phyloP scores from a whole-genome alignment of 2,113 vertebrate genomes.

The Podarcis muralis region DNA sequence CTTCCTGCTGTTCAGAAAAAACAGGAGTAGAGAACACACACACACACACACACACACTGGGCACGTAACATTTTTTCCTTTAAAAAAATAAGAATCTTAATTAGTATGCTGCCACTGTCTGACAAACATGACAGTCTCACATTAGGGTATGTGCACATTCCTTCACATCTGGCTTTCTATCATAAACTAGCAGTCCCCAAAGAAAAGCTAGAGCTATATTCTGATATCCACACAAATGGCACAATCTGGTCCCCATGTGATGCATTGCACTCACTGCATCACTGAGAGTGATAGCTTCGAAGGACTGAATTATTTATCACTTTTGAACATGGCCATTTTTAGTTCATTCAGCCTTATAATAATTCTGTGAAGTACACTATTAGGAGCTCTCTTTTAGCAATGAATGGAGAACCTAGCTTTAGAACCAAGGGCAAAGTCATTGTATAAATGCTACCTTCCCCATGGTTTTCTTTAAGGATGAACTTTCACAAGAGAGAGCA shows the following conservation, averaged over 20 bases:
- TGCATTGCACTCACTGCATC: neutral
- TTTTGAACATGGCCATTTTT: neutral
- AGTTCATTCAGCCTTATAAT: neutral
- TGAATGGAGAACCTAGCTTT: neutral
- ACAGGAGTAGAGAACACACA: slow-evolving; percentile 27
- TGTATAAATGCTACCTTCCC: neutral
- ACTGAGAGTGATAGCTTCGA: neutral
- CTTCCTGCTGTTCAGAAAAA: slow-evolving; percentile 35
- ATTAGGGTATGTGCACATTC: neutral
- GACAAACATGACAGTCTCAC: slow-evolving; percentile 23
- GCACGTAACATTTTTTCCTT: slow-evolving; percentile 27
- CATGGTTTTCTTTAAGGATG: neutral
- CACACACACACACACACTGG: slow-evolving; percentile 38
- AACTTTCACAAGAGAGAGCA: neutral
- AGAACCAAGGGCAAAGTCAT: neutral
- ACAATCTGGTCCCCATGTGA: neutral
- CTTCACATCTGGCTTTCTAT: neutral
- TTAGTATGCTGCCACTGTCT: slow-evolving; percentile 1
- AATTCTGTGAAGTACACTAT: neutral
- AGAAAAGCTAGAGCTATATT: neutral
- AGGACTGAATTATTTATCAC: neutral
- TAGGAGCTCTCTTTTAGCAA: neutral
- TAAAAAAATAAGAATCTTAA: neutral
- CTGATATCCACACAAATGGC: slow-evolving; percentile 2
- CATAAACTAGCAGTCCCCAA: neutral